Evolutionary conservation across 2,888 invertebrate species (phyloP).

Genomic region (Azorinus chamasolen): DNA sequence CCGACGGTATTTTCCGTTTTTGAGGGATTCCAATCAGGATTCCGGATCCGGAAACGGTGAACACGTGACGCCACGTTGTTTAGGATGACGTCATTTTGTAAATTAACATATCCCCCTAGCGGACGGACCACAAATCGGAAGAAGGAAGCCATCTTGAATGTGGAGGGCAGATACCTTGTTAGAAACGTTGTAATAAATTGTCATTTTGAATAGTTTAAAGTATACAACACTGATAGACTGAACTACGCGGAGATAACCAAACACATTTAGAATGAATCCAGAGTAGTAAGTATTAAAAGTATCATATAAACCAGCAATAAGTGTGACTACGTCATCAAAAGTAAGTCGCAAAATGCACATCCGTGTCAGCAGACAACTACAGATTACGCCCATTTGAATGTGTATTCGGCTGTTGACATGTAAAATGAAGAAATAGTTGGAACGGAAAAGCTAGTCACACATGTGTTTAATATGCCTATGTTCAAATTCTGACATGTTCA

Average conservation of each 20-base stretch:
- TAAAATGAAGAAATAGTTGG: too few relatives aligned
- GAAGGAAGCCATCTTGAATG: slow-evolving; percentile 82
- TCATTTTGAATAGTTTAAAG: background rate
- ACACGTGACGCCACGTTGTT: slow-evolving; percentile 82
- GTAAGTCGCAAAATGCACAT: slow-evolving; percentile 56
- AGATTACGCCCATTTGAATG: too few relatives aligned
- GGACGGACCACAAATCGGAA: slow-evolving; percentile 75
- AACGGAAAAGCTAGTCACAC: too few relatives aligned
- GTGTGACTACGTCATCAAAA: slow-evolving; percentile 50
- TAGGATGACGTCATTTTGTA: slow-evolving; percentile 77
- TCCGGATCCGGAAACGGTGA: slow-evolving; percentile 38
- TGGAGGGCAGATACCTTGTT: slow-evolving; percentile 57
- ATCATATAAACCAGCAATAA: background rate
- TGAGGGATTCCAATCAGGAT: too few relatives aligned
- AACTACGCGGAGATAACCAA: slow-evolving; percentile 16
- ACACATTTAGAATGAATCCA: slow-evolving; percentile 61
- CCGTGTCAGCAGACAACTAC: slow-evolving; percentile 12
- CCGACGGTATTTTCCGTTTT: too few relatives aligned
- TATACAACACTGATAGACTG: background rate
- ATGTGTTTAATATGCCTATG: too few relatives aligned
- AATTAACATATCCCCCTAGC: slow-evolving; percentile 76
- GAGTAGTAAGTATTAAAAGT: slow-evolving; percentile 59
- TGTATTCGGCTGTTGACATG: too few relatives aligned
- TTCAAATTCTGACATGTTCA: too few relatives aligned
- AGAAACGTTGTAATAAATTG: slow-evolving; percentile 2